Evolutionary conservation across 1,140 invertebrate species (phyloP), one percentile per base, ranked within the genome.

Genomic region (Lutraria rhynchaena): DNA sequence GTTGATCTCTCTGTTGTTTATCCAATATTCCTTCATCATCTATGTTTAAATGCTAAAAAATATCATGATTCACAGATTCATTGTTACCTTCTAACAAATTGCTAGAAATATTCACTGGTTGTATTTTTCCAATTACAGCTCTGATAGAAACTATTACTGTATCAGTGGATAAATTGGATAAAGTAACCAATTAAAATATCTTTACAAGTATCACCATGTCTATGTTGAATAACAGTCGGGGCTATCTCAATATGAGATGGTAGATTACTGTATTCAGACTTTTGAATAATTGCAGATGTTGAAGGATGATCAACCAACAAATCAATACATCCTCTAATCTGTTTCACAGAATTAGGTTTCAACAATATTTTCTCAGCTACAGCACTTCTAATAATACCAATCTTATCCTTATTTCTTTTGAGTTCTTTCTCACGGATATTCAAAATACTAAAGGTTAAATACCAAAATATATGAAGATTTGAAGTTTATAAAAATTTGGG

Each of bases 381-480:
- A 24, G 51, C 63, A 70, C 35, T 69, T 67, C 74, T 65, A 29
- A 63, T 17, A 22, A 65, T 65, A 13, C 37, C 74, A 9, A 65
- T 31, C 31, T n/a, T 46, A 22, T 65, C 53, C n/a, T 53, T 51
- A 49, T 77, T 63, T 35, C 46, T 65, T 9, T 63, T 35, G 11
- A 77, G 33, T 24, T 15, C 31, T 29, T 57, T 80, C 29, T 69
- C 63, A 57, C 63, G 27, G 7, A 80, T 33, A 35, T 57, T 22
- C 51, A 80, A 53, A 51, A 27, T 37, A 41, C 63, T 67, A 46
- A 69, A 80, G n/a, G 22, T 24, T 9, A 80, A 24, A 41, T 70
- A 70, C 49, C 63, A 78, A 19, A 61, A 41, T 19, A 49, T 55
- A 67, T 49, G 60, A 4, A 78, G 35, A 74, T 61, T 37, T 65